These are phyloP conservation scores for Ochotona curzoniae DNA, from an alignment of 2,113 vertebrate species.

Conservation along the genomic window DNA sequence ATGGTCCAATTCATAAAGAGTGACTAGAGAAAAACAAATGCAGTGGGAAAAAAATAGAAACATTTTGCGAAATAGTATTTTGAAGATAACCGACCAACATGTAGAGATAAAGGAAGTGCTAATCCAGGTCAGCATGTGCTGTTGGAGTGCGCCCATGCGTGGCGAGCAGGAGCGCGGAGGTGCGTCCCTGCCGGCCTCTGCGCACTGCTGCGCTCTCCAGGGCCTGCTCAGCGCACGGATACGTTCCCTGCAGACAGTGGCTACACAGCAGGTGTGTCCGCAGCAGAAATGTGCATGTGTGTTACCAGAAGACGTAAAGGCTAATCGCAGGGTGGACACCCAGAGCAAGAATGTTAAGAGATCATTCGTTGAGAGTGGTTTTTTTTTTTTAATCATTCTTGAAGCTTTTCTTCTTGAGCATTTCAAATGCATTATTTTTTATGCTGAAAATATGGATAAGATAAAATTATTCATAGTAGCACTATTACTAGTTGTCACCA, in stretches of 20 bases:
- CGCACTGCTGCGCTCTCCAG: too few relatives aligned
- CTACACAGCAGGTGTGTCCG: rapidly evolving
- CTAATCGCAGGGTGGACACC: too few relatives aligned
- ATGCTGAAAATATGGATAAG: not conserved
- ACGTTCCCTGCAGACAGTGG: not conserved
- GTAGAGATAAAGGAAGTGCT: too few relatives aligned
- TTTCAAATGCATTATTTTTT: not conserved
- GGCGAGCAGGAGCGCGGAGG: too few relatives aligned
- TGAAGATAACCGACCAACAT: too few relatives aligned
- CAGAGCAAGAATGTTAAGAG: not conserved
- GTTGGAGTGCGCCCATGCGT: too few relatives aligned
- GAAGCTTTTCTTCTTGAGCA: not conserved
- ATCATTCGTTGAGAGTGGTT: not conserved
- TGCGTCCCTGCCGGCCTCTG: not conserved
- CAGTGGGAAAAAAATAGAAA: too few relatives aligned
- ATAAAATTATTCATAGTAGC: not conserved
- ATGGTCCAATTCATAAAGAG: too few relatives aligned
- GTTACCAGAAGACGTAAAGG: not conserved
- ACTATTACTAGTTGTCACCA: too few relatives aligned
- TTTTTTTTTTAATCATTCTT: not conserved
- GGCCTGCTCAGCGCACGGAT: rapidly evolving
- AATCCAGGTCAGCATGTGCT: too few relatives aligned
- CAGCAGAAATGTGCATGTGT: not conserved
- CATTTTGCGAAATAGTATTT: too few relatives aligned
- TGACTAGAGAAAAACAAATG: too few relatives aligned